Percentiles rank a stretch among this genome's conserved stretches.
phyloP scores from a whole-genome alignment of 1,140 invertebrate species.

The Drosophila ogumai region DNA sequence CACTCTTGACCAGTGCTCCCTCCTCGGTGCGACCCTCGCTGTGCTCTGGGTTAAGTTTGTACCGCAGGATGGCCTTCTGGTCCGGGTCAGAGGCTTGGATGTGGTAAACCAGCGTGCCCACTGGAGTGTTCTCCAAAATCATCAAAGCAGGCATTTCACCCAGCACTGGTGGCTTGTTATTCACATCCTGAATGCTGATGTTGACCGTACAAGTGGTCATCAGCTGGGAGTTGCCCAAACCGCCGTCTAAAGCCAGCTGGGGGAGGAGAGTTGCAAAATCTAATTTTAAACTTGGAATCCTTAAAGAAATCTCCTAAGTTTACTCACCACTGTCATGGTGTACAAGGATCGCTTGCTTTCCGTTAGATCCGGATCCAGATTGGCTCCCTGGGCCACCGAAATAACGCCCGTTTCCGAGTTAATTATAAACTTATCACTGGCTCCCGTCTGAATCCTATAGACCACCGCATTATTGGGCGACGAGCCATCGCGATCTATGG shows the following conservation, averaged over 20 bases:
- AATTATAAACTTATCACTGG: constrained; percentile 96
- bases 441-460: constrained; percentile 94
- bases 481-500: constrained; percentile 93
- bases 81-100: constrained; percentile 92
- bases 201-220: constrained; percentile 91
- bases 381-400: constrained; percentile 93
- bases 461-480: constrained; percentile 94
- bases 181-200: constrained; percentile 95
- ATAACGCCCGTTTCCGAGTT: constrained; percentile 93
- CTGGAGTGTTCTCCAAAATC: constrained; percentile 91
- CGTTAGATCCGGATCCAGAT: constrained; percentile 94
- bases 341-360: constrained; percentile 90
- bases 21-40: constrained; percentile 93
- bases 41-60: constrained; percentile 89
- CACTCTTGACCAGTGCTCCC: constrained; percentile 88
- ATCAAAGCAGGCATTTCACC: constrained; percentile 87
- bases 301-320: not conserved
- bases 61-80: constrained; percentile 90
- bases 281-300: too few relatives aligned
- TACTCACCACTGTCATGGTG: constrained; percentile 88
- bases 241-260: constrained; percentile 92
- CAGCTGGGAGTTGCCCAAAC: constrained; percentile 91
- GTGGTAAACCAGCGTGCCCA: constrained; percentile 89
- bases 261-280: rapidly evolving
- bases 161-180: constrained; percentile 94